Base-by-base conservation (phyloP, 2,797 vertebrate species). In the Heliangelus exortis region DNA sequence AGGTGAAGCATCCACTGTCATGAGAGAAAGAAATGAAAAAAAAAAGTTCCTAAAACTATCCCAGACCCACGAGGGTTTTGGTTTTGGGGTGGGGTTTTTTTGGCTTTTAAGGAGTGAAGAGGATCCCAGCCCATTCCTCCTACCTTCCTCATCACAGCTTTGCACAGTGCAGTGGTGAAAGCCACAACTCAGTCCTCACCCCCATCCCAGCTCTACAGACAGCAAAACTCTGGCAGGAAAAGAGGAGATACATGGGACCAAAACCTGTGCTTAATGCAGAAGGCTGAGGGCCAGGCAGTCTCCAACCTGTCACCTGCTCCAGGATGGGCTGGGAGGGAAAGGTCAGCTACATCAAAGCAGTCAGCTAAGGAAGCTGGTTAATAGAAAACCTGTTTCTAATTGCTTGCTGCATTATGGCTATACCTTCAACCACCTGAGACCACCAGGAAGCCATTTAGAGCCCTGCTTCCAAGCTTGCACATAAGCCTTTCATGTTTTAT, bases 391-490 rank as follows among this genome's bases (percentile, higher is more conserved):
- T 86, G 83, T 95, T 96, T 96, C 97, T 98, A 96, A 98, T 98
- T 98, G 97, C 97, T 97, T 53, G 62, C 71, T 92, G 82, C 89
- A 97, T 98, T 98, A 98, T 97, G 97, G 97, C 89, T 98, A 96
- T 90, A 97, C 97, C 97, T 98, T 98, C 97, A 97, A 98, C 98
- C 98, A 99, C 98, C 98, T 99, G 98, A 98, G 98, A 98, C 98
- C 98, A 34, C 91, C 58, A 93, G 63, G 93, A 97, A 87, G 83
- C 97, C 97, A 96, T 97, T 97, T 97, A 97, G 80, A 96, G 85
- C 89, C 77, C 92, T 69, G 94, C 93, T 95, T 96, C 90, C 88
- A 14, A 86, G 96, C 96, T 94, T 96, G 97, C 88, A 71, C 95
- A 89, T 97, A 98, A 97, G 97, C 96, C 98, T 98, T 98, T 98